Base-by-base conservation (phyloP, 2,888 invertebrate species). In the Gasteruption jaculator region DNA sequence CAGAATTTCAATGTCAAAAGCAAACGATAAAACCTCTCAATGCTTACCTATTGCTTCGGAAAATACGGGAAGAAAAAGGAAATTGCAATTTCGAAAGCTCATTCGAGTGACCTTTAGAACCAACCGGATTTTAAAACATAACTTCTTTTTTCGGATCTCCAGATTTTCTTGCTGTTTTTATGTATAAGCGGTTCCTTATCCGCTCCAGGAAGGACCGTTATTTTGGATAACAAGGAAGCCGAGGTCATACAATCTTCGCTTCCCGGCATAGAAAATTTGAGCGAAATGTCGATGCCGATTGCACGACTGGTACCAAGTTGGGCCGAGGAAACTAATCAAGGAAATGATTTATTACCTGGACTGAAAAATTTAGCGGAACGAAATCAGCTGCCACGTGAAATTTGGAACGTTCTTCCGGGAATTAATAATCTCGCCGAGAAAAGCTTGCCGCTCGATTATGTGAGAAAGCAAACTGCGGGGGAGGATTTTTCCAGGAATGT, bases 401-500 rank as follows among this genome's bases (percentile, higher is more conserved):
- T 11, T 2, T 10, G 20, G 14, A n/a, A 15, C 1, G n/a, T 25
- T 5, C 40, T 57, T 8, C 61, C 54, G 1, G 62, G 62, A 1
- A 45, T 39, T 1, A 42, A 29, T 1, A 65, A 65, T 46, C 40
- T 63, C 4, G 52, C 46, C 3, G 64, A 63, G 31, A 65, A 65
- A 30, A 43, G 54, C 4, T 54, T 62, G 2, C 61, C 63, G n/a
- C n/a, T n/a, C n/a, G 54, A 56, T 20, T 20, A 34, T 4, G 30
- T 53, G 1, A 32, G 21, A 25, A 42, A 26, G 36, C 21, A 24
- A 3, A 24, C 15, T 3, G 12, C 1, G 1, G 19, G 29, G 11
- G 38, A 43, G 6, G 14, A 12, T 8, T 24, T 30, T 14, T 19
- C 18, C 3, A 40, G 19, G 10, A 6, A 42, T 26, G n/a, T n/a